Conservation (phyloP, 2,797 vertebrate species). For the Muscicapa striata region DNA sequence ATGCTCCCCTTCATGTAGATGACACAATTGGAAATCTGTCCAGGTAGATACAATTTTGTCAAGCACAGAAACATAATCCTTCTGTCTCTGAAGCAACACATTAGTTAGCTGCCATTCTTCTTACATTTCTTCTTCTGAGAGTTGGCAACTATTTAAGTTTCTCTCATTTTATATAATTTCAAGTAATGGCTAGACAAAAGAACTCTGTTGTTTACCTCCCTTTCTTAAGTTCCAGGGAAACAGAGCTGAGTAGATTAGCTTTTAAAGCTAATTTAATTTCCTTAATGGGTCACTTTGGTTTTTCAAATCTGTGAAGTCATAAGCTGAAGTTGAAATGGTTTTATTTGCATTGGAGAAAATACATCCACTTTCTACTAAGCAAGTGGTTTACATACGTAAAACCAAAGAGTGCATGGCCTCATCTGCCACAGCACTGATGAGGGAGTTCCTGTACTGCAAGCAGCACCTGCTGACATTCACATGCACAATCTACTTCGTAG, state of each 20-base stretch:
- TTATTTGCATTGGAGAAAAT: not conserved
- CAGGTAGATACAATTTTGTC: conserved; percentile 35
- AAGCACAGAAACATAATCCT: conserved; percentile 16
- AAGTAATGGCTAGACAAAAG: not conserved
- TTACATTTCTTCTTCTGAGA: not conserved
- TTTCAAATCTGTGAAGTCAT: not conserved
- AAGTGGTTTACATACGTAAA: not conserved
- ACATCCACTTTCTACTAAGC: not conserved
- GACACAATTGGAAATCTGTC: conserved; percentile 32
- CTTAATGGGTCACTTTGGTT: conserved; percentile 8
- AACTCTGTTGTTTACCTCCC: not conserved
- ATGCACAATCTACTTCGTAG: not conserved
- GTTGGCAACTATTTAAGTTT: not conserved
- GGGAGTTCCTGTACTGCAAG: not conserved
- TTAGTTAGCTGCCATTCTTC: not conserved
- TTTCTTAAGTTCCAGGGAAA: not conserved
- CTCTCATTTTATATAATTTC: conserved; percentile 6
- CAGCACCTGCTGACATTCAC: not conserved
- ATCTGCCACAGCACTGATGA: not conserved
- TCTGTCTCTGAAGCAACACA: not conserved
- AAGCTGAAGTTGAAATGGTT: not conserved
- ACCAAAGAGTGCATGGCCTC: not conserved
- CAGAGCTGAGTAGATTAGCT: not conserved
- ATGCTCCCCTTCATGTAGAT: not conserved
- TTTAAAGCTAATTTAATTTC: not conserved